Conservation (phyloP, 2,113 vertebrate species). For the Chloebia gouldiae region DNA sequence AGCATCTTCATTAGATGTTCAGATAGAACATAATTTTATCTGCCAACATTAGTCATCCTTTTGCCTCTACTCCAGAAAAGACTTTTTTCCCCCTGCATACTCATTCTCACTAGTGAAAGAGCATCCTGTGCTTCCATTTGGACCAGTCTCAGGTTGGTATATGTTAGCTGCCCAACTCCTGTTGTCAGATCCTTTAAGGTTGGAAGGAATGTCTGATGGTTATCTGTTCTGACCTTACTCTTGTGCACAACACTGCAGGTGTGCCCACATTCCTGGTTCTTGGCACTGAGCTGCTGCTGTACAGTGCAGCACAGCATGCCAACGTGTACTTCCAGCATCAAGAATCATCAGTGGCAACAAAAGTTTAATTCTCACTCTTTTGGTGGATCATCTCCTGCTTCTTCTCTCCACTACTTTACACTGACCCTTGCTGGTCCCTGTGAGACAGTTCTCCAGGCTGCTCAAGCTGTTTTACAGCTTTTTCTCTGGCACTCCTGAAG, state of each 20-base stretch:
- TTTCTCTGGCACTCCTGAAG: background rate
- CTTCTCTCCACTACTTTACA: background rate
- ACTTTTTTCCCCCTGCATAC: background rate
- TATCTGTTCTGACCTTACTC: background rate
- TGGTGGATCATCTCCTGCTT: background rate
- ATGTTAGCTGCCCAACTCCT: background rate
- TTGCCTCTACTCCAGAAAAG: background rate
- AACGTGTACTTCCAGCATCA: background rate
- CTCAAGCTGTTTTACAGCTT: background rate
- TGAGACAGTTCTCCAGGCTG: background rate
- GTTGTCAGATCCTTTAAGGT: background rate
- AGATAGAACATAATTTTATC: background rate
- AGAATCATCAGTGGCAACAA: background rate
- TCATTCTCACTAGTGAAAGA: background rate
- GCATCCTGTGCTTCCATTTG: background rate
- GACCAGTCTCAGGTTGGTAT: background rate
- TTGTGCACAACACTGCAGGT: background rate
- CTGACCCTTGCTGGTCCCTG: background rate
- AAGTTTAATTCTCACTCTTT: background rate
- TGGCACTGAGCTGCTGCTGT: background rate
- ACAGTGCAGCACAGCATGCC: accelerated
- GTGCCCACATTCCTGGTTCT: background rate
- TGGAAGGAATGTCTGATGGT: background rate
- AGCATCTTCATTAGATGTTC: background rate
- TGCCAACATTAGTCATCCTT: background rate